Evolutionary conservation across 2,797 vertebrate genomes (phyloP).

Genomic region (Ibycter americanus): DNA sequence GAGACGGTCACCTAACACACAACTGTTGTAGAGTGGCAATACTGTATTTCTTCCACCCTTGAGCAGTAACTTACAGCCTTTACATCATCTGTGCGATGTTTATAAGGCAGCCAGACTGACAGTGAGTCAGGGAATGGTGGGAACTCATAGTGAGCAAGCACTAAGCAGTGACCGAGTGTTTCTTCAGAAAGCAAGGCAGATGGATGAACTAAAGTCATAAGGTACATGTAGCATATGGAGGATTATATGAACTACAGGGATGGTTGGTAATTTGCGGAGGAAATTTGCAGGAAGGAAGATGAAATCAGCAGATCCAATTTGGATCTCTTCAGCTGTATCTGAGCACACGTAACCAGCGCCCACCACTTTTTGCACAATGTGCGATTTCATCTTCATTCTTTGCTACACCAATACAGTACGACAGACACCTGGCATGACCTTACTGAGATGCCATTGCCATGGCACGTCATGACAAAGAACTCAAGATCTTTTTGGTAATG

Average conservation of each 20-base stretch:
- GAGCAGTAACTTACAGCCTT: not conserved
- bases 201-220: not conserved
- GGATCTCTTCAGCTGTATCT: not conserved
- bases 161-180: not conserved
- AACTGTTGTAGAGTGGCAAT: not conserved
- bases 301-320: not conserved
- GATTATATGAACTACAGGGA: not conserved
- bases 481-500: not conserved
- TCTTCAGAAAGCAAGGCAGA: not conserved
- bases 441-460: not conserved
- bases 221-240: not conserved
- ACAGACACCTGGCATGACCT: not conserved
- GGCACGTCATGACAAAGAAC: not conserved
- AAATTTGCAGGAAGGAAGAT: not conserved
- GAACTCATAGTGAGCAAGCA: not conserved
- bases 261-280: not conserved
- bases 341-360: fast-evolving
- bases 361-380: fast-evolving
- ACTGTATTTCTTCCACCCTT: not conserved
- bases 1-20: not conserved
- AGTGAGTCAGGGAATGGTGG: not conserved
- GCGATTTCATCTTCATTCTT: not conserved
- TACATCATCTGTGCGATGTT: not conserved
- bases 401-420: not conserved
- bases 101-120: not conserved